Base-by-base conservation (phyloP, 2,797 vertebrate species). In the Brachyrhaphis roseni region DNA sequence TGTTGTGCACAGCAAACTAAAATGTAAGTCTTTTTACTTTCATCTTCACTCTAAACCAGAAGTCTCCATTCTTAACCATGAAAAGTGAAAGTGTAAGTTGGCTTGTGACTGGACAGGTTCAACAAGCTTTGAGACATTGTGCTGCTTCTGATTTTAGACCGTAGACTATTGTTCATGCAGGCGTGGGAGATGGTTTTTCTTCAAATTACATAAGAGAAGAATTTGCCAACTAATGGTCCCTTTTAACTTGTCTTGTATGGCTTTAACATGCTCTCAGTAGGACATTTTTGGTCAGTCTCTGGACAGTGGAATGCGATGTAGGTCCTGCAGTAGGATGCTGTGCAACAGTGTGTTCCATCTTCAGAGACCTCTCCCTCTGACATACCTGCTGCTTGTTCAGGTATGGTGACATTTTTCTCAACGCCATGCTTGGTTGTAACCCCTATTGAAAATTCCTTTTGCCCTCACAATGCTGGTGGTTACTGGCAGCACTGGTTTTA, bases 331-430 rank as follows among this genome's bases (percentile, higher is more conserved):
- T 66, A 39, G 39, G 66, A 70, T 26, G 39, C 20, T n/a, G 39
- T 70, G 23, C 26, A 70, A 8, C 39, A n/a, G 23, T n/a, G 41
- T 2, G 26, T 70, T 68, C 23, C 8, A 0, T 41, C 64, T 23
- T 70, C 66, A 12, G 7, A 41, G 8, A 68, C 20, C 66, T 15
- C 11, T 70, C 39, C 66, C 26, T 45, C 66, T 6, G 23, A 70
- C 66, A 15, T 70, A 70, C 23, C 66, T 70, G 39, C 39, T 70
- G 66, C 23, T 70, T 70, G 43, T n/a, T 70, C 23, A 70, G 66
- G 66, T 43, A 23, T 70, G 34, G 2, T 28, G 12, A 31, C 55
- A 31, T 59, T 31, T 49, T 31, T 59, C n/a, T 64, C 31, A 64
- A 64, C 5, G 31, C 16, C 62, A 66, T 36, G 62, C 18, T 36